Evolutionary conservation across 2,797 vertebrate species (phyloP), one percentile per base, ranked within the genome.

Genomic region (Pyrocephalus nanus): DNA sequence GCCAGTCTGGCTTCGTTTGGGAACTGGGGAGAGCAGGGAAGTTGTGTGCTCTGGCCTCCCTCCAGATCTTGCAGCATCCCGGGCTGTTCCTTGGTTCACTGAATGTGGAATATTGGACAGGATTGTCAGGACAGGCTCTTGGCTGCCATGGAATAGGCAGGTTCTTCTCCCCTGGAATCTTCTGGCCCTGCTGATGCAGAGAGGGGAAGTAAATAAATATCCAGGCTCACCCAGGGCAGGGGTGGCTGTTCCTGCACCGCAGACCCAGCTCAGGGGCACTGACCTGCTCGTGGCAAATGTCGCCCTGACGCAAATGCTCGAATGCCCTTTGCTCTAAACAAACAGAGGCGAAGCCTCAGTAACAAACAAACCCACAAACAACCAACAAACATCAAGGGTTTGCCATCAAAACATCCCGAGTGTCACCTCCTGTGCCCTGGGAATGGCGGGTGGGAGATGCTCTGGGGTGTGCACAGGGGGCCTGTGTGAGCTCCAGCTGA

Each of bases 281-380:
- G 90, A 34, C 76, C 88, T 4, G 11, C 47, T 43, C 2, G 4
- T 27, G 90, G 89, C 38, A 14, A 2, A 8, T 12, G 79, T 12
- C 22, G 27, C 55, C 6, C 12, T 96, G 96, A 96, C 94, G 95
- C 93, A 96, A 82, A 93, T 50, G 55, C 20, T 0, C 0, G 11
- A 1, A 57, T 50, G 96, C 62, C 93, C 95, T 95, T 95, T 95
- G 95, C 86, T 51, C 94, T 93, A 14, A 27, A 36, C 88, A 96
- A 95, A 96, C 86, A 95, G 50, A 85, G 75, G 15, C 78, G 19
- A 36, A 84, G 34, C 80, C 64, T 40, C 70, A 15, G 75, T n/a
- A 4, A 29, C 30, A 69, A 69, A 60, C 45, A 40, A 50, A 13
- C 6, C 29, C 38, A 9, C 66, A 77, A 42, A 66, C 60, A 87